A percentile compares a stretch with the other conserved stretches of the same genome.
phyloP scores from a whole-genome alignment of 1,140 invertebrate genomes.

The Antheraea mylitta region DNA sequence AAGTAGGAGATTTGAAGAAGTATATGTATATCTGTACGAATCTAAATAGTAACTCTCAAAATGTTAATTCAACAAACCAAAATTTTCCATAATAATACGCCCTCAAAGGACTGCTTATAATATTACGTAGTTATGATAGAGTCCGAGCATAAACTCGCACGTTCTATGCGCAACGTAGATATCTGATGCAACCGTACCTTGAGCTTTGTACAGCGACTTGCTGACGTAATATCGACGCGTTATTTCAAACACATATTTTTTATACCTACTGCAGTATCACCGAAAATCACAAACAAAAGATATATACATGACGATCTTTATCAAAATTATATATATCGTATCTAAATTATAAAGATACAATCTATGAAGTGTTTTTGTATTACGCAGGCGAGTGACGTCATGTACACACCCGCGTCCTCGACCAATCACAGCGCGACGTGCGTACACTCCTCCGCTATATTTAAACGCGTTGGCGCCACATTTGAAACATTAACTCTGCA shows the following conservation, averaged over 20 bases:
- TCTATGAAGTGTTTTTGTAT: slow-evolving; percentile 6
- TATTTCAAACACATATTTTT: not conserved
- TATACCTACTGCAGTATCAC: not conserved
- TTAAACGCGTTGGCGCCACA: slow-evolving; percentile 36
- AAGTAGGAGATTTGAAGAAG: no score
- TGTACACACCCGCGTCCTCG: slow-evolving; percentile 53
- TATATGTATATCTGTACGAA: no score
- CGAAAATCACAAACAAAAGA: not conserved
- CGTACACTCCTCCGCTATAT: slow-evolving; percentile 53
- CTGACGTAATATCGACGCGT: slow-evolving; percentile 3
- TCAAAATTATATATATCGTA: not conserved
- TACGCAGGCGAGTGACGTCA: slow-evolving; percentile 24
- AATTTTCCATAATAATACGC: not conserved
- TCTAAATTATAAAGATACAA: slow-evolving; percentile 8
- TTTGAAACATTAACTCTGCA: slow-evolving; percentile 40
- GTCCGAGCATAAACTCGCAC: not conserved
- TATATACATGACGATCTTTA: not conserved
- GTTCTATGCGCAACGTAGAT: not conserved
- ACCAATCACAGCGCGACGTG: slow-evolving; percentile 52
- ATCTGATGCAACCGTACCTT: slow-evolving; percentile 37
- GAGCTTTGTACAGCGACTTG: slow-evolving; percentile 18
- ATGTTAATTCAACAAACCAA: not conserved
- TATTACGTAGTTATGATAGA: not conserved
- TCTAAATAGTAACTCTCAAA: not conserved
- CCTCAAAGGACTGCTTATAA: not conserved